phyloP scores from a whole-genome alignment of 2,888 invertebrate species.

The Agelastica alni region DNA sequence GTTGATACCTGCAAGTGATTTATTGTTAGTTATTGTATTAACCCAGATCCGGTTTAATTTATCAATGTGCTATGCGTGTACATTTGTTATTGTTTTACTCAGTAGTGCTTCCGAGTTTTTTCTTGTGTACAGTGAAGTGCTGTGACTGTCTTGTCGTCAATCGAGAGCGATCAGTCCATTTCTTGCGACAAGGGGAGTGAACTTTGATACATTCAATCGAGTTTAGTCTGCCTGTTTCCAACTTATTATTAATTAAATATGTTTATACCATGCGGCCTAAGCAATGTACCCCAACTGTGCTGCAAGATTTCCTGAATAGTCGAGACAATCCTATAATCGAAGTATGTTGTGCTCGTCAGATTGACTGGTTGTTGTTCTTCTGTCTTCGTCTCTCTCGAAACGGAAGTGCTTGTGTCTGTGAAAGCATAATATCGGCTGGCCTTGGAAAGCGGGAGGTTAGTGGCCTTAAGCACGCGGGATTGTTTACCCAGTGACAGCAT shows the following conservation, averaged over 20 bases:
- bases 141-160: constrained; percentile 46
- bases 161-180: constrained; percentile 60
- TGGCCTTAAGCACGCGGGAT: constrained; percentile 57
- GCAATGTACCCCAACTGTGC: constrained; percentile 22
- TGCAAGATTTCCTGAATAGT: constrained; percentile 19
- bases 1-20: constrained; percentile 17
- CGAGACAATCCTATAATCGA: constrained; percentile 18
- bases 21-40: constrained; percentile 14
- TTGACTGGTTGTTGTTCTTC: constrained; percentile 51
- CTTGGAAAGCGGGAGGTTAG: constrained; percentile 55
- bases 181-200: constrained; percentile 51
- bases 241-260: constrained; percentile 26
- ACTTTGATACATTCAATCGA: constrained; percentile 21
- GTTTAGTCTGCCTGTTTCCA: constrained; percentile 11
- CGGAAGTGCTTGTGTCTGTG: constrained; percentile 52
- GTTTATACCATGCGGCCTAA: constrained; percentile 32
- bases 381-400: constrained; percentile 50
- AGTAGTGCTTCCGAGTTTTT: constrained; percentile 22
- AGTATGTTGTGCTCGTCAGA: constrained; percentile 40
- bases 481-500: constrained; percentile 56
- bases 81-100: constrained; percentile 74
- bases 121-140: constrained; percentile 30
- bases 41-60: constrained; percentile 18
- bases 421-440: constrained; percentile 53
- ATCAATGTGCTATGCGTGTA: constrained; percentile 61